Conservation (phyloP, 2,888 invertebrate species). For the Gastracanthus pulcherrimus region DNA sequence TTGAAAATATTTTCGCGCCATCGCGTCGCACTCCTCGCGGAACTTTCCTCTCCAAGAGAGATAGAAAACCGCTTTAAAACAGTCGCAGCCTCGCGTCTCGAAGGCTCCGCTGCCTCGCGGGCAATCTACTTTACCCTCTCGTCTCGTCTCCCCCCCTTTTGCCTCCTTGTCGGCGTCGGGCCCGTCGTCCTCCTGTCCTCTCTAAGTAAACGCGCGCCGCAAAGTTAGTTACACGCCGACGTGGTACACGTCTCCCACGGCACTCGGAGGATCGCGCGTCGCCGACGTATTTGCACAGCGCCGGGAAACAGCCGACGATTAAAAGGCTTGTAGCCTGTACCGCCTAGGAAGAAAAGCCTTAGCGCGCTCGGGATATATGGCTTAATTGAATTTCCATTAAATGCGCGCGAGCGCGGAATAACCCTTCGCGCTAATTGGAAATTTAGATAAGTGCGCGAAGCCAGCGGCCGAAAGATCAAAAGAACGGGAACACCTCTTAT, state of each 20-base stretch:
- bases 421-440: conserved; percentile 60
- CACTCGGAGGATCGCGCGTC: no score
- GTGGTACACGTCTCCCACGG: background rate
- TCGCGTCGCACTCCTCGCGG: no score
- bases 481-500: no score
- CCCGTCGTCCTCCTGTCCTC: background rate
- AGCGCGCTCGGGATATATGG: background rate
- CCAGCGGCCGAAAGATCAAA: conserved; percentile 34
- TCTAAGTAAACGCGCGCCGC: background rate
- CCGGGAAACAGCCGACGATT: background rate
- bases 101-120: background rate
- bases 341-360: conserved; percentile 29
- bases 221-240: background rate
- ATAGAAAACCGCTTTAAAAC: conserved; percentile 9
- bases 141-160: no score
- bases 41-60: background rate
- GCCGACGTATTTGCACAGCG: no score
- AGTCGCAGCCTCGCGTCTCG: no score
- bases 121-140: conserved; percentile 1
- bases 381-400: conserved; percentile 61
- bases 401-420: conserved; percentile 1
- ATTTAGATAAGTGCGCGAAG: conserved; percentile 58
- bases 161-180: no score
- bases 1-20: no score
- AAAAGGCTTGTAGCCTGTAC: background rate